These are phyloP conservation scores for Chrysemys picta DNA, from an alignment of 2,113 vertebrate genomes.

Conservation along the genomic window DNA sequence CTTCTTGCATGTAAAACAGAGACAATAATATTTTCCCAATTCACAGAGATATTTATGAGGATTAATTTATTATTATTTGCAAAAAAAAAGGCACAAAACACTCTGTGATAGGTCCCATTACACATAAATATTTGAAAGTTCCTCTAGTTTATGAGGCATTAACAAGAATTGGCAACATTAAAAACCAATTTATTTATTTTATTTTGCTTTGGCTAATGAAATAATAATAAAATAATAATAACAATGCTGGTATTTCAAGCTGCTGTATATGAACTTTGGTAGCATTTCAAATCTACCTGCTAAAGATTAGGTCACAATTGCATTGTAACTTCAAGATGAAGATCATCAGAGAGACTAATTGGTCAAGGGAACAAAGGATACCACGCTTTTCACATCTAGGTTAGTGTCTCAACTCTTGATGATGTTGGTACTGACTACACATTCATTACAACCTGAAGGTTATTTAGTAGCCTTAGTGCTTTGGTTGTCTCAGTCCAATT, in stretches of 20 bases:
- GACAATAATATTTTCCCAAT: background rate
- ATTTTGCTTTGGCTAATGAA: background rate
- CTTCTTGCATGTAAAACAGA: background rate
- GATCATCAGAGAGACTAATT: background rate
- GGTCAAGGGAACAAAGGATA: background rate
- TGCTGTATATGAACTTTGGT: conserved; percentile 18
- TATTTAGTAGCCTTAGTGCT: background rate
- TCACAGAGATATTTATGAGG: background rate
- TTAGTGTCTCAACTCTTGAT: background rate
- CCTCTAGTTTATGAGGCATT: conserved; percentile 22
- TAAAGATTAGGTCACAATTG: background rate
- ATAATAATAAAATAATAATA: background rate
- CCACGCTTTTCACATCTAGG: background rate
- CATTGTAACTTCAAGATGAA: background rate
- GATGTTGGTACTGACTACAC: background rate
- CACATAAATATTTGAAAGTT: background rate
- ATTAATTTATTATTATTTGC: background rate
- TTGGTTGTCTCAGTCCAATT: background rate
- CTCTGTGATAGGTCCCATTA: background rate
- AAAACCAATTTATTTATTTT: background rate
- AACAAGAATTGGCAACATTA: conserved; percentile 2
- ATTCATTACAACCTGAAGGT: background rate
- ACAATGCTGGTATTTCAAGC: background rate
- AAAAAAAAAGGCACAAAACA: background rate
- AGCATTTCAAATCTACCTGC: background rate